Evolutionary conservation across 2,888 invertebrate genomes (phyloP).

Genomic region (Spisula subtruncata): DNA sequence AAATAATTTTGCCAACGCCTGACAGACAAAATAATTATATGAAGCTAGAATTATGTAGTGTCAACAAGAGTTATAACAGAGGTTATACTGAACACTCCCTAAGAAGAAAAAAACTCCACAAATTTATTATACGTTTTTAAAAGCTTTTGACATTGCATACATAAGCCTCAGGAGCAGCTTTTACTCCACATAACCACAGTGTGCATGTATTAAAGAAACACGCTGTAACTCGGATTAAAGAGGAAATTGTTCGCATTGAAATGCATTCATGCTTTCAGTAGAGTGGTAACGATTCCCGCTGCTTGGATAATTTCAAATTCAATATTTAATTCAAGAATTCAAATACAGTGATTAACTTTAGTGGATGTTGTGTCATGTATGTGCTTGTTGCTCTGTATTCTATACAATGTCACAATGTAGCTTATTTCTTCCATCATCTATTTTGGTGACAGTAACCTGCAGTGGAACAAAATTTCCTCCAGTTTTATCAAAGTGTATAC

Average conservation of each 20-base stretch:
- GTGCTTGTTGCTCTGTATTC: background rate
- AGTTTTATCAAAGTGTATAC: too few relatives aligned
- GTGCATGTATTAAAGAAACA: background rate
- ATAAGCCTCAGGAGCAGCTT: background rate
- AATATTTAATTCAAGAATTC: conserved; percentile 17
- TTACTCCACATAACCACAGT: background rate
- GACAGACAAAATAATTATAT: conserved; percentile 20
- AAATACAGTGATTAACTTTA: conserved; percentile 15
- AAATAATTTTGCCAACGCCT: conserved; percentile 1
- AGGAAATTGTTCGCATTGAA: conserved; percentile 11
- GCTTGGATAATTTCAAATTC: background rate
- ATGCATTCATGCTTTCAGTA: conserved; percentile 7
- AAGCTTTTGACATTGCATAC: background rate
- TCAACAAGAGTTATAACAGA: conserved; percentile 16
- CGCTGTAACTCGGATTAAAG: background rate
- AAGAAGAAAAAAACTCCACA: background rate
- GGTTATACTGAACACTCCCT: conserved; percentile 7
- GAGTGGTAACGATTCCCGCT: background rate
- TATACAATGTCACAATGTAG: background rate
- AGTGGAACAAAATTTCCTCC: background rate
- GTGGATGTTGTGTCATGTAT: background rate
- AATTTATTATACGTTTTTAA: background rate
- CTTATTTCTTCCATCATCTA: background rate
- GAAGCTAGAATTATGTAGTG: conserved; percentile 10
- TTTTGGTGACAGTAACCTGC: background rate